phyloP scores from a whole-genome alignment of 1,140 invertebrate species.

The Penaeus indicus region DNA sequence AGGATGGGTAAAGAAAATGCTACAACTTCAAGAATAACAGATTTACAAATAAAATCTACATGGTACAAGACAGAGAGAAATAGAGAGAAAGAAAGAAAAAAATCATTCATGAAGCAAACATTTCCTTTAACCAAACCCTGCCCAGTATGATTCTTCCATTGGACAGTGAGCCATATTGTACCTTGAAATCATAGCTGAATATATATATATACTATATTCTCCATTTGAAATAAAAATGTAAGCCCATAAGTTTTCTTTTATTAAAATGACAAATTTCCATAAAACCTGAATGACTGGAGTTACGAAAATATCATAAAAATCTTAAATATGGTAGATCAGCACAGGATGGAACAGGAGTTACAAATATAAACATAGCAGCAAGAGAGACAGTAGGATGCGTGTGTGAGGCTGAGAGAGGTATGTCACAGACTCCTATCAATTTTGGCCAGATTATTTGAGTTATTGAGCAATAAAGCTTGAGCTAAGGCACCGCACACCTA shows the following conservation, averaged over 20 bases:
- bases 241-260: too few relatives aligned
- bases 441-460: background rate
- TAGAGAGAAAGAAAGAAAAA: background rate
- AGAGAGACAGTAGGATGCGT: constrained; percentile 22
- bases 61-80: background rate
- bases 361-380: constrained; percentile 17
- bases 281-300: background rate
- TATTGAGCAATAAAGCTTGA: too few relatives aligned
- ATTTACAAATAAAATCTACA: constrained; percentile 11
- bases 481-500: too few relatives aligned
- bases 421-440: background rate
- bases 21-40: background rate
- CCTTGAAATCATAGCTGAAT: too few relatives aligned
- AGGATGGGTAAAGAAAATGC: constrained; percentile 6
- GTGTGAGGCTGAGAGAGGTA: constrained; percentile 43
- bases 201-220: too few relatives aligned
- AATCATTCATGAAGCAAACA: background rate
- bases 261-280: too few relatives aligned
- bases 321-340: constrained; percentile 34
- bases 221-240: too few relatives aligned
- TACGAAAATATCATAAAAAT: background rate
- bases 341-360: constrained; percentile 45
- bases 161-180: constrained; percentile 33
- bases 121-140: constrained; percentile 31
- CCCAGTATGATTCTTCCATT: constrained; percentile 42